These are phyloP conservation scores for Hirudinaria manillensis DNA, from an alignment of 2,888 invertebrate species.

Conservation along the genomic window DNA sequence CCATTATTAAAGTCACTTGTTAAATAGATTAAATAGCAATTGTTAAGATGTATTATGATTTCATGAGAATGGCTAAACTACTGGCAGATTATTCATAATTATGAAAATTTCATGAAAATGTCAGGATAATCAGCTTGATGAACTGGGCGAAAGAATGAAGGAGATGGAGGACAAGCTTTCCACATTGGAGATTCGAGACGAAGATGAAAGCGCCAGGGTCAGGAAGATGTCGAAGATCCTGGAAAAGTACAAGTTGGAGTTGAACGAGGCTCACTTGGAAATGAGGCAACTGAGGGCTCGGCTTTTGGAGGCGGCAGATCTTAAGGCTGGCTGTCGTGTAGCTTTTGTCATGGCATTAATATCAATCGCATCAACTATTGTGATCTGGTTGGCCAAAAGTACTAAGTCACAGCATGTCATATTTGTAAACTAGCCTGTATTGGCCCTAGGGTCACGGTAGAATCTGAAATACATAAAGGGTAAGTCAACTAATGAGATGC, in stretches of 20 bases:
- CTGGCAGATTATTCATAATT: too few species aligned
- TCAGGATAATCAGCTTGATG: constrained; percentile 76
- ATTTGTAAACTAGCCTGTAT: too few species aligned
- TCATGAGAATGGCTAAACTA: too few species aligned
- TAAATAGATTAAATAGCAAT: too few species aligned
- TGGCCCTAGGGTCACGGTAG: too few species aligned
- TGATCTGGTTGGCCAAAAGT: too few species aligned
- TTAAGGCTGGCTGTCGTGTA: constrained; percentile 38
- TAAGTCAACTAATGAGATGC: too few species aligned
- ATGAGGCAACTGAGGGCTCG: constrained; percentile 74
- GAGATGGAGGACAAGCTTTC: constrained; percentile 37
- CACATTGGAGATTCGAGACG: constrained; percentile 47
- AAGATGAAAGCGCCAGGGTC: constrained; percentile 45
- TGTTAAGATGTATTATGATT: too few species aligned
- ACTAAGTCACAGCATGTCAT: too few species aligned
- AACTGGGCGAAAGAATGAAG: constrained; percentile 71
- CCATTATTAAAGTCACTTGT: neutral
- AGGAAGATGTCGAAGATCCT: constrained; percentile 72
- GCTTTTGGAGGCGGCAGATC: constrained; percentile 49
- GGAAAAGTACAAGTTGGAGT: constrained; percentile 72
- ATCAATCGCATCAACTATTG: too few species aligned
- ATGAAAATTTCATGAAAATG: too few species aligned
- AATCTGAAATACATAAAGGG: too few species aligned
- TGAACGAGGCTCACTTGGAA: constrained; percentile 74
- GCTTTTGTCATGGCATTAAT: neutral